Conservation (phyloP, 2,888 invertebrate genomes). For the Ceriagrion tenellum region DNA sequence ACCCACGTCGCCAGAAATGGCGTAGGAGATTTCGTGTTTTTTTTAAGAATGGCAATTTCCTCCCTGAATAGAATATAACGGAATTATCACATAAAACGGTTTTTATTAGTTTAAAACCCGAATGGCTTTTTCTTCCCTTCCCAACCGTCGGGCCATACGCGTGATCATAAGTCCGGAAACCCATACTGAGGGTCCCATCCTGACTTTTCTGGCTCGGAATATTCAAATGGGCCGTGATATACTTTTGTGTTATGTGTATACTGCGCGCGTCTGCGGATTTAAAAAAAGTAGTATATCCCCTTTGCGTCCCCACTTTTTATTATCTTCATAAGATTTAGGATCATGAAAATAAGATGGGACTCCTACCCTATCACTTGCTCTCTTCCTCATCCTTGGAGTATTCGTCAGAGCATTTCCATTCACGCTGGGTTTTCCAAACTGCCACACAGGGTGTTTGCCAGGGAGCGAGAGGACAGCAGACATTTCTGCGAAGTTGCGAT, state of each 20-base stretch:
- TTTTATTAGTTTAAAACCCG: conserved; percentile 16
- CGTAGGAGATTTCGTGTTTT: background rate
- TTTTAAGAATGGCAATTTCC: conserved; percentile 16
- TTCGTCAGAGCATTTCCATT: too few relatives aligned
- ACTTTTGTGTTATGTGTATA: background rate
- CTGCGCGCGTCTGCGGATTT: background rate
- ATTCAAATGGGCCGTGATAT: conserved; percentile 16
- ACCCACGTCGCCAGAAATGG: background rate
- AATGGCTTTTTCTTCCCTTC: background rate
- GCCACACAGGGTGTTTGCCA: too few relatives aligned
- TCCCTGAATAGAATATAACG: conserved; percentile 10
- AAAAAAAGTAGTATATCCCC: background rate
- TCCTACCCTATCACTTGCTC: background rate
- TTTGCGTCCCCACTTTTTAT: background rate
- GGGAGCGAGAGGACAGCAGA: too few relatives aligned
- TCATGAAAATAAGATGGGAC: background rate
- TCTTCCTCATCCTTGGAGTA: background rate
- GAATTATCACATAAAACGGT: conserved; percentile 3
- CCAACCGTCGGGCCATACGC: background rate
- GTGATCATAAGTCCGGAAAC: conserved; percentile 1
- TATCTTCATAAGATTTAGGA: background rate
- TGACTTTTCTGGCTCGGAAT: background rate
- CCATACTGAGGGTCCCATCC: background rate
- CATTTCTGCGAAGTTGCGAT: too few relatives aligned
- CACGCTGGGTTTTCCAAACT: too few relatives aligned